Conservation (phyloP, 1,140 invertebrate species). For the Ridgeia piscesae region DNA sequence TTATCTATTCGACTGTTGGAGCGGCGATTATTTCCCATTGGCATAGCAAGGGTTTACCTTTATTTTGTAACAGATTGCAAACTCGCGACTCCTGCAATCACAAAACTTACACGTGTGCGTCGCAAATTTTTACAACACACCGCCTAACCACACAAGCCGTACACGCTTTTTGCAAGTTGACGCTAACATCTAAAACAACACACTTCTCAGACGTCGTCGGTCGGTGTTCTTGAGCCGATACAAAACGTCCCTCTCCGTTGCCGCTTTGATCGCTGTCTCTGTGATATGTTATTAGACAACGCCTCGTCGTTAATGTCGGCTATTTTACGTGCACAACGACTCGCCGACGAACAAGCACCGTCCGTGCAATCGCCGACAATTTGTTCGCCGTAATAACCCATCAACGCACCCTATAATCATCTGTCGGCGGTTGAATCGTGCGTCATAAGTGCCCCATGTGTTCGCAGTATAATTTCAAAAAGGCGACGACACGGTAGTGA, state of each 20-base stretch:
- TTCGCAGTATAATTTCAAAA: neutral
- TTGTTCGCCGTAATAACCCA: neutral
- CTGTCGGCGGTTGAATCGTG: neutral
- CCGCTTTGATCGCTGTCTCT: neutral
- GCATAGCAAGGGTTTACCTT: too few species aligned
- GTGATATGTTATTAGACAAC: neutral
- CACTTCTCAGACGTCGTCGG: neutral
- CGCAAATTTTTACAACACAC: too few species aligned
- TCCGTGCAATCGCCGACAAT: neutral
- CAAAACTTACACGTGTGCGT: neutral
- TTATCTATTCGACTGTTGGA: too few species aligned
- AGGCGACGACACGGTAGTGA: neutral
- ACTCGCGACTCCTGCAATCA: neutral
- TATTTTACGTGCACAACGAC: neutral
- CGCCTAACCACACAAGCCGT: neutral
- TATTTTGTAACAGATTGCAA: neutral
- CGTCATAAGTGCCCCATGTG: neutral
- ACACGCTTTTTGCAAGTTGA: neutral
- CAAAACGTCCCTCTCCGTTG: neutral
- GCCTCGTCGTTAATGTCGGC: neutral
- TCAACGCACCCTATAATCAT: neutral
- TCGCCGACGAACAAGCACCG: neutral
- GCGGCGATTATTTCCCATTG: too few species aligned
- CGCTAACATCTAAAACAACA: neutral
- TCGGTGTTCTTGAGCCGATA: neutral